Evolutionary conservation across 2,113 vertebrate species (phyloP).

Genomic region (Theristicus caerulescens): DNA sequence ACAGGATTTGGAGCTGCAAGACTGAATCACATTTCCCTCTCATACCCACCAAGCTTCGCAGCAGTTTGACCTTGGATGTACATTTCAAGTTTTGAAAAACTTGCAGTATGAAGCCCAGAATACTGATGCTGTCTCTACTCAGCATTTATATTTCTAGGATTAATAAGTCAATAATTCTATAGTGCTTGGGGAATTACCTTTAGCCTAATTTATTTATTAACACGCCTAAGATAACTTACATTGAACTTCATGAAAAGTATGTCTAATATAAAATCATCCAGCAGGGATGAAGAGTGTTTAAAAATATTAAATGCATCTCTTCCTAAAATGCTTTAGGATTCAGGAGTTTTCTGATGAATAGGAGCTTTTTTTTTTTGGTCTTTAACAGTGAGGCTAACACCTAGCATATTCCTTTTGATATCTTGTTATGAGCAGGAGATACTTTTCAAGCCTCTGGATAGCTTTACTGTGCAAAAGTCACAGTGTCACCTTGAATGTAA

Average conservation of each 20-base stretch:
- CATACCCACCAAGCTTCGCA: neutral
- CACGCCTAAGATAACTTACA: neutral
- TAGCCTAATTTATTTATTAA: constrained; percentile 2
- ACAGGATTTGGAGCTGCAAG: neutral
- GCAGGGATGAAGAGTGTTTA: neutral
- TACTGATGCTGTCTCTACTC: neutral
- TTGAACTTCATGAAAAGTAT: neutral
- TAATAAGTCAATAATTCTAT: neutral
- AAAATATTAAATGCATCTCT: neutral
- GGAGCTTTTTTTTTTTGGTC: neutral
- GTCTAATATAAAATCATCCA: neutral
- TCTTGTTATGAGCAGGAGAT: neutral
- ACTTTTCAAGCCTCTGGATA: neutral
- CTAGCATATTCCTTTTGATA: neutral
- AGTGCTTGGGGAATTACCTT: neutral
- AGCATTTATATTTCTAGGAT: neutral
- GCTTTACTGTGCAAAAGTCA: neutral
- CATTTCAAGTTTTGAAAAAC: neutral
- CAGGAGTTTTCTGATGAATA: neutral
- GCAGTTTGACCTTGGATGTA: neutral
- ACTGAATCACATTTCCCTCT: neutral
- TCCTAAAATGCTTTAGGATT: neutral
- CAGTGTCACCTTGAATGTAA: neutral
- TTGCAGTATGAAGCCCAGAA: neutral
- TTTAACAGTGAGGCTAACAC: neutral